Base-by-base conservation (phyloP, 2,113 vertebrate genomes). In the Sarotherodon lohbergeri region DNA sequence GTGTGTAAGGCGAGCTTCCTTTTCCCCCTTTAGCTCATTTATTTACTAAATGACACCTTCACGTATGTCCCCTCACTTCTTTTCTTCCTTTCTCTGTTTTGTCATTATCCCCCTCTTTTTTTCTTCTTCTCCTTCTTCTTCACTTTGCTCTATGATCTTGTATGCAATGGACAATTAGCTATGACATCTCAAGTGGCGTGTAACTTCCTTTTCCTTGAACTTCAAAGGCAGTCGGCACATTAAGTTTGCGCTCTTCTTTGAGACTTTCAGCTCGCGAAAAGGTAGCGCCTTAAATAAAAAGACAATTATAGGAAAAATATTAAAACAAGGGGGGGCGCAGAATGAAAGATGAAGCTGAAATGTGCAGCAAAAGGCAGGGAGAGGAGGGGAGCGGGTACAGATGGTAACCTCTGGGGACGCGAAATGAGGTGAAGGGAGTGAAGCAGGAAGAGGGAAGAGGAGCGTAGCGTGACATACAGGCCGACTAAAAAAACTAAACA, bases 81-180 rank as follows among this genome's bases (percentile, higher is more conserved):
- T 22, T 66, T 57, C 5, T 85, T 80, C 52, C 19, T n/a, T 22
- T 84, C 68, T 43, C 59, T 83, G 86, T 92, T 93, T 82, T 93
- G 82, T 84, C 90, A 83, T 91, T 84, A 82, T 86, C 71, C 16
- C 27, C 43, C 71, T 50, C 9, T 78, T 78, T 50, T 50, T 78
- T 22, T 13, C 32, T 66, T 66, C 61, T 66, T 17, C 41, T 54
- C 83, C 90, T 68, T 8, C 61, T 68, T 22, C 63, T 68, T 68
- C 92, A 89, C 87, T 90, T 87, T 55, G 73, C 88, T 36, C 81
- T 92, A 63, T 83, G 91, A 91, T 93, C 91, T 86, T 54, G 68
- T 61, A 73, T 79, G 90, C 87, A 32, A 86, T 80, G 94, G 94
- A 94, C 94, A 93, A 94, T 94, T 94, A 95, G 91, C 87, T 84